A percentile compares a stretch with the other conserved stretches of the same genome.
These are phyloP conservation scores for Raja brachyura DNA, from an alignment of 2,113 vertebrate genomes.

Conservation along the genomic window DNA sequence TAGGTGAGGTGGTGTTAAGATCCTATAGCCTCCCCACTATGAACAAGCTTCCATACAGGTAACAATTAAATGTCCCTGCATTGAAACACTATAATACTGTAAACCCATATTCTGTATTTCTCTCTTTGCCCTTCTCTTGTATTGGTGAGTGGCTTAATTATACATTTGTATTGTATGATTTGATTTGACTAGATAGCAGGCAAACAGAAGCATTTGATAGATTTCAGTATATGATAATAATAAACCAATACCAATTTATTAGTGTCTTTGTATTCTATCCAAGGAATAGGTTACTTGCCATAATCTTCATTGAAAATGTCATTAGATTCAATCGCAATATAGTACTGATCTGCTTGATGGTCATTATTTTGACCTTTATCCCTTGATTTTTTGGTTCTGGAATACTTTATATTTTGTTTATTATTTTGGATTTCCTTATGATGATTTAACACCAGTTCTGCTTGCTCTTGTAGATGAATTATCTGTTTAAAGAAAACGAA, in stretches of 20 bases:
- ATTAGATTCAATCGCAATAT: slow-evolving; percentile 42
- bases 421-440: slow-evolving; percentile 49
- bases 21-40: too few species aligned
- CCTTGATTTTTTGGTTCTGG: slow-evolving; percentile 43
- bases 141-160: too few species aligned
- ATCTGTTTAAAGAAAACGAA: slow-evolving; percentile 40
- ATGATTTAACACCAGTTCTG: slow-evolving; percentile 53
- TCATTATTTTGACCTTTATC: slow-evolving; percentile 38
- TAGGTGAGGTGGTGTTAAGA: neutral
- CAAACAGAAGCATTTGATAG: too few species aligned
- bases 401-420: slow-evolving; percentile 48
- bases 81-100: too few species aligned
- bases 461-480: slow-evolving; percentile 54
- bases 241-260: neutral
- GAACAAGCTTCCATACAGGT: too few species aligned
- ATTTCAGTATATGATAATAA: too few species aligned
- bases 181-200: too few species aligned
- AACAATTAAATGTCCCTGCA: too few species aligned
- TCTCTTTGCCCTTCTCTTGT: too few species aligned
- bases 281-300: slow-evolving; percentile 47
- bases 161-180: too few species aligned
- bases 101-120: too few species aligned
- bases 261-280: neutral
- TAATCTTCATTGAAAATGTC: slow-evolving; percentile 40
- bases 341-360: neutral